These are phyloP conservation scores for Salvelinus sp. DNA, from an alignment of 2,113 vertebrate genomes.

Conservation along the genomic window DNA sequence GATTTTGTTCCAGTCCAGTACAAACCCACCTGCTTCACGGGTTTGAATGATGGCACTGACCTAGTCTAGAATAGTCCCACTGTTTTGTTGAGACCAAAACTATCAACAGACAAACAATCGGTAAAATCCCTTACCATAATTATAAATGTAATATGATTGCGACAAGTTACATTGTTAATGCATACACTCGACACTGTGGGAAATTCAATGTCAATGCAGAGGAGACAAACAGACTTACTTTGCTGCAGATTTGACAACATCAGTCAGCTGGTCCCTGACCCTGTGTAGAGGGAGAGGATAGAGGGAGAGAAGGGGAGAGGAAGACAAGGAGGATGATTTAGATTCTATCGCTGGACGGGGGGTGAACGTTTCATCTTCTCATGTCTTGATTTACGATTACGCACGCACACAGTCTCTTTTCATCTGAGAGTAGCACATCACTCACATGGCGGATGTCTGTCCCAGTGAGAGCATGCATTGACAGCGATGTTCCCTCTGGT, in stretches of 20 bases:
- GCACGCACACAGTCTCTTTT: background rate
- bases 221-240: conserved; percentile 83
- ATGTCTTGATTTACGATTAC: conserved; percentile 21
- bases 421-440: conserved; percentile 8
- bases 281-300: conserved; percentile 61
- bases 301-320: conserved; percentile 1
- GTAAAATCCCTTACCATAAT: too few species aligned
- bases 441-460: background rate
- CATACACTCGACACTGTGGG: background rate
- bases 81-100: too few species aligned
- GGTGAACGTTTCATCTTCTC: conserved; percentile 31
- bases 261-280: conserved; percentile 89
- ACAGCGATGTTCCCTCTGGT: background rate
- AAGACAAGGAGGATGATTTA: conserved; percentile 26
- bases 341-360: conserved; percentile 1
- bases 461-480: background rate
- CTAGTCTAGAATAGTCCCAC: too few species aligned
- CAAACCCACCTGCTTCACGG: too few species aligned
- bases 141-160: too few species aligned
- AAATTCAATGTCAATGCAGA: background rate
- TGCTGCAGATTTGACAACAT: conserved; percentile 85
- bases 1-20: too few species aligned
- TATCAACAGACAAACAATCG: too few species aligned
- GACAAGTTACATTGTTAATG: background rate
- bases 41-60: too few species aligned